These are phyloP conservation scores for Mirounga angustirostris DNA, from an alignment of 2,113 vertebrate species.

Conservation along the genomic window DNA sequence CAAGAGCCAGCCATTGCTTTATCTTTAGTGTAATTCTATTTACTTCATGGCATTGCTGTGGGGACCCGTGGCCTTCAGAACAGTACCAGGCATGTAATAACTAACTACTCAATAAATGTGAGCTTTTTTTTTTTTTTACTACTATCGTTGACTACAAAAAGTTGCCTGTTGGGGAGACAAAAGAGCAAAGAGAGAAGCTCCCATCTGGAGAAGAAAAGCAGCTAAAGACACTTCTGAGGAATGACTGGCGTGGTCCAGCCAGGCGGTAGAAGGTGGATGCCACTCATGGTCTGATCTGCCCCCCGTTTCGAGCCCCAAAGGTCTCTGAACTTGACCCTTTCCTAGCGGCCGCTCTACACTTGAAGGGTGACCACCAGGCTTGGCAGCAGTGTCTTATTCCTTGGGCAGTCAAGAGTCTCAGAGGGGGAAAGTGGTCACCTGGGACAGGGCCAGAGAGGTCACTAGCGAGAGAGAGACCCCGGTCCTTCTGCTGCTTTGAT, in stretches of 20 bases:
- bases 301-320: not conserved
- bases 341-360: not conserved
- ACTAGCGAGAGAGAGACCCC: not conserved
- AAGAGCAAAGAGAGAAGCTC: not conserved
- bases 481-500: constrained; percentile 67
- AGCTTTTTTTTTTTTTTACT: not conserved
- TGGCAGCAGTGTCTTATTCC: not conserved
- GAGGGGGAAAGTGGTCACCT: not conserved
- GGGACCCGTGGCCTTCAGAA: not conserved
- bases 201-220: not conserved
- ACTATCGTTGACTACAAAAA: not conserved
- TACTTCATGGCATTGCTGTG: not conserved
- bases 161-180: not conserved
- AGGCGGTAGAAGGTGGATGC: not conserved
- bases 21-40: not conserved
- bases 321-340: not conserved
- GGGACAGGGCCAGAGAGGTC: not conserved
- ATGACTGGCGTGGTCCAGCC: not conserved
- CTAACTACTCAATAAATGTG: fast-evolving
- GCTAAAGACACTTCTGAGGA: not conserved
- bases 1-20: fast-evolving
- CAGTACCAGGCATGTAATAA: fast-evolving
- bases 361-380: not conserved
- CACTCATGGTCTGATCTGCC: not conserved
- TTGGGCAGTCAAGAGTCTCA: not conserved